phyloP scores from a whole-genome alignment of 2,797 vertebrate species.

The Orientallactaga sibirica region DNA sequence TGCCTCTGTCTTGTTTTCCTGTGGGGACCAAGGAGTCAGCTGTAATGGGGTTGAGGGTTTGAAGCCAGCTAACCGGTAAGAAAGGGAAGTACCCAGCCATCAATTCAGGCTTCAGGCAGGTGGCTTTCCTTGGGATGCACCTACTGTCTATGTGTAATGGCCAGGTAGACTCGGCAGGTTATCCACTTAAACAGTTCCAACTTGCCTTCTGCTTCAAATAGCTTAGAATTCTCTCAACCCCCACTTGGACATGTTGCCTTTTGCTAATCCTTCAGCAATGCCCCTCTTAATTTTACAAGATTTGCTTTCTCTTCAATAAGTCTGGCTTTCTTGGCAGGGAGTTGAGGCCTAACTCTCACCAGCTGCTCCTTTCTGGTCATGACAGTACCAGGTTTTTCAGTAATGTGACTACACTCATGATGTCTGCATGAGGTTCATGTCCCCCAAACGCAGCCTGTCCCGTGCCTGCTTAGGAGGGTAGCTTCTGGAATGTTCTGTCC shows the following conservation, averaged over 20 bases:
- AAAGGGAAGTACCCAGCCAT: fast-evolving
- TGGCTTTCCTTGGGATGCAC: fast-evolving
- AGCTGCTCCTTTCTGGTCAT: not conserved
- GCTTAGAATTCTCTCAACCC: fast-evolving
- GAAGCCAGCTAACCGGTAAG: not conserved
- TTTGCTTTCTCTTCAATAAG: not conserved
- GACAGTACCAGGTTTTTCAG: not conserved
- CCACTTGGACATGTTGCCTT: fast-evolving
- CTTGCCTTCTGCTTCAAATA: too few relatives aligned
- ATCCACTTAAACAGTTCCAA: not conserved
- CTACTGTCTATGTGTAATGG: not conserved
- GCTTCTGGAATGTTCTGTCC: not conserved
- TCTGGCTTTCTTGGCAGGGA: not conserved
- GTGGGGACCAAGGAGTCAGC: not conserved
- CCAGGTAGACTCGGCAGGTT: fast-evolving
- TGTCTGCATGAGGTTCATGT: not conserved
- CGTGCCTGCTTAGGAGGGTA: not conserved
- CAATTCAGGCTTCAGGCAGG: not conserved
- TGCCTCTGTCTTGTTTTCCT: not conserved
- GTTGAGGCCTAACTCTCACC: fast-evolving
- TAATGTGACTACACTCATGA: too few relatives aligned
- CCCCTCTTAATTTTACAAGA: not conserved
- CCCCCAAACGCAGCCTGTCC: not conserved
- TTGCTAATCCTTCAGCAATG: fast-evolving
- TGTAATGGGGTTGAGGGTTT: fast-evolving